Evolutionary conservation across 2,888 invertebrate genomes (phyloP), one percentile per base, ranked within the genome.

Genomic region (Acronicta aceris): DNA sequence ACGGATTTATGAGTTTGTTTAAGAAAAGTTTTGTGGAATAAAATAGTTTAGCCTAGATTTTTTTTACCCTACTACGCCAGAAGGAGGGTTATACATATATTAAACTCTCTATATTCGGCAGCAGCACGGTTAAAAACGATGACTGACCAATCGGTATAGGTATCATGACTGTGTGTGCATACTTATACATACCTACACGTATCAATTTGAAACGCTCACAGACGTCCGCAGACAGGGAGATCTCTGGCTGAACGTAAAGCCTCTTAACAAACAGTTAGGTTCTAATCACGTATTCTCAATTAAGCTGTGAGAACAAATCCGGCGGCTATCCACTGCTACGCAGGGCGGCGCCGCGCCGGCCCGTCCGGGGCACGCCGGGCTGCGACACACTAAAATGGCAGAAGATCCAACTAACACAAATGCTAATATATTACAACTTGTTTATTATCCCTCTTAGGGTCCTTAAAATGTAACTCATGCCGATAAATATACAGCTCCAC

Each of bases 251-350:
- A 59, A 49, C 55, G 46, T 38, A 47, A 62, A 56, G 52, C 57
- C 48, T 59, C 41, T 53, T 38, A 59, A 46, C 77, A 40, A 60
- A 56, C 71, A 58, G 64, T 57, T 56, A 50, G 52, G 45, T 54
- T 55, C 51, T 55, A 57, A 57, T 62, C 50, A 59, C 61, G 55
- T 46, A 73, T 52, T 54, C 57, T 66, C 60, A 66, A 76, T 76
- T 56, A 71, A 71, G 72, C 55, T 56, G 43, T 48, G 40, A 60
- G 60, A 43, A 71, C 65, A 58, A 41, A 53, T 52, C 52, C 50
- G 13, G 36, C 33, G 59, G 12, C 12, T 3, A 55, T 4, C 36
- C 49, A 2, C 13, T 13, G 13, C 5, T 6, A 0, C 33, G 33
- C 47, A 4, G 51, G 42, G 25, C 12, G 21, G n/a, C 16, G 21